Percentiles rank a stretch among this genome's conserved stretches.
Conservation (phyloP, 2,113 vertebrate species). For the Cynoglossus semilaevis region DNA sequence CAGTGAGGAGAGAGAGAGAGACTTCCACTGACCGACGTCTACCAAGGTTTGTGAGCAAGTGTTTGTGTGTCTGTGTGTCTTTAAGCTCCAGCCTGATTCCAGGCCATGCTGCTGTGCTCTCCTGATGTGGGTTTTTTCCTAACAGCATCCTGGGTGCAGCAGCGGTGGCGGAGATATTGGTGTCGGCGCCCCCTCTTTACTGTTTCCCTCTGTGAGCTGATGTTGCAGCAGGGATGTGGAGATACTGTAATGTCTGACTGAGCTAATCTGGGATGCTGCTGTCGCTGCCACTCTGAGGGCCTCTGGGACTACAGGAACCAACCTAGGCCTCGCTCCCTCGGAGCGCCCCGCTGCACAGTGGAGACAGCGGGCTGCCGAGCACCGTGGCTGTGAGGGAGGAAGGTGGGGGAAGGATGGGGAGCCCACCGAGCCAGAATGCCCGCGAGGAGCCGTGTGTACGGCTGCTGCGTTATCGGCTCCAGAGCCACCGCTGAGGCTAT, state of each 20-base stretch:
- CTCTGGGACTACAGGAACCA: constrained; percentile 65
- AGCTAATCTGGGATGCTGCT: constrained; percentile 56
- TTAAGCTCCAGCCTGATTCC: constrained; percentile 51
- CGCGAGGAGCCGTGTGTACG: constrained; percentile 63
- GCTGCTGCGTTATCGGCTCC: constrained; percentile 54
- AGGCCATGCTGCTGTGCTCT: constrained; percentile 53
- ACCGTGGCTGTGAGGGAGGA: constrained; percentile 47
- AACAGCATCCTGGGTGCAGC: constrained; percentile 37
- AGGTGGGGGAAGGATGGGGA: constrained; percentile 67
- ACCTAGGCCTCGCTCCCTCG: constrained; percentile 70
- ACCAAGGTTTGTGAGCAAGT: constrained; percentile 50
- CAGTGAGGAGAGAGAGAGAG: constrained; percentile 45
- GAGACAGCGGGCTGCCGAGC: constrained; percentile 46
- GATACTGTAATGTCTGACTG: constrained; percentile 72
- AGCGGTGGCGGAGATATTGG: not conserved
- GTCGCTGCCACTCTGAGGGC: constrained; percentile 61
- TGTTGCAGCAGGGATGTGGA: constrained; percentile 54
- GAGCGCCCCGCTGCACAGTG: constrained; percentile 44
- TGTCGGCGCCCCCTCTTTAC: constrained; percentile 16
- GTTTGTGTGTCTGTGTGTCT: constrained; percentile 46
- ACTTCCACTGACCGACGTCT: constrained; percentile 56
- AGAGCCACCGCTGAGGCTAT: constrained; percentile 49
- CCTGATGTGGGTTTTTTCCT: constrained; percentile 2
- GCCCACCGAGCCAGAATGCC: constrained; percentile 65
- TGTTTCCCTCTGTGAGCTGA: constrained; percentile 36